A percentile compares a stretch with the other conserved stretches of the same genome.
Conservation (phyloP, 2,113 vertebrate genomes). For the Tragelaphus imberbis region DNA sequence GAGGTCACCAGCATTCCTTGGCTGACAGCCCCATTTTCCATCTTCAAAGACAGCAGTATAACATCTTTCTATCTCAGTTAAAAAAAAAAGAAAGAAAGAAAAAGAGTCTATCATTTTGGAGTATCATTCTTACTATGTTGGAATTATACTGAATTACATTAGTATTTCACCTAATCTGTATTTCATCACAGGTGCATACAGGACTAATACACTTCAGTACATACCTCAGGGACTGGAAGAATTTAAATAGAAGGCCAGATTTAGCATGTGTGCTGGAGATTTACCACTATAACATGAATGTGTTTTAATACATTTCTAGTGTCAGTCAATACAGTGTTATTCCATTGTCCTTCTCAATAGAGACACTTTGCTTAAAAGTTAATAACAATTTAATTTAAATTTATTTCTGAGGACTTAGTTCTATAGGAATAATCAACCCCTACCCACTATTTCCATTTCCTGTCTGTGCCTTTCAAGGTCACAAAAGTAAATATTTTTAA, state of each 20-base stretch:
- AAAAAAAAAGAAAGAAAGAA: not conserved
- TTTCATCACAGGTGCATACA: not conserved
- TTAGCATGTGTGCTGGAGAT: not conserved
- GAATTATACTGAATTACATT: not conserved
- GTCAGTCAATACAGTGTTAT: not conserved
- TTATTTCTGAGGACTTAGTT: not conserved
- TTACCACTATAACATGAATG: not conserved
- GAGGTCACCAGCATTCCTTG: not conserved
- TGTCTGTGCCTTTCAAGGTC: not conserved
- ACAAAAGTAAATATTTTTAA: not conserved
- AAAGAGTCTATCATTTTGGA: not conserved
- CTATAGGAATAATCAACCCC: not conserved
- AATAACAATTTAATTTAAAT: not conserved
- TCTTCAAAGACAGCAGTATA: not conserved
- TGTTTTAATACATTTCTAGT: not conserved
- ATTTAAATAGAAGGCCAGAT: not conserved
- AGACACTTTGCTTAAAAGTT: not conserved
- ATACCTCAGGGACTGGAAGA: not conserved
- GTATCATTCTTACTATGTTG: not conserved
- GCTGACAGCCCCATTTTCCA: not conserved
- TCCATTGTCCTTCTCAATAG: not conserved
- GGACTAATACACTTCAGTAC: not conserved
- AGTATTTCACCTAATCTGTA: not conserved
- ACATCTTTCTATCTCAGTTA: not conserved
- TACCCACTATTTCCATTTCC: not conserved